Conservation (phyloP, 2,888 invertebrate genomes). For the Acanthosepion lycidas region DNA sequence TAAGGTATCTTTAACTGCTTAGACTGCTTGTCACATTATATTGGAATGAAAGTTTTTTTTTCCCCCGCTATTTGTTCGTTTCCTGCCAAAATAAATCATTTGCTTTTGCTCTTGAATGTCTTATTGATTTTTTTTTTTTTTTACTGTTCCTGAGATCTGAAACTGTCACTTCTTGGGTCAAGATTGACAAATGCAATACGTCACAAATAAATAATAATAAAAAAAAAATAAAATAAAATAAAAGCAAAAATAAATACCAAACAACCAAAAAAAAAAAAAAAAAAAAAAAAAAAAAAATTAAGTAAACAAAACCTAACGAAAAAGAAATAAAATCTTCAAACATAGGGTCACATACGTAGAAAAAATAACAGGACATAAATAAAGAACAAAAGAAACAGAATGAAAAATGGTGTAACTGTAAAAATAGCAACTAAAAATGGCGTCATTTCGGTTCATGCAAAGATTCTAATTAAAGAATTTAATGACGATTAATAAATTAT, state of each 20-base stretch:
- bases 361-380: too few species aligned
- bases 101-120: neutral
- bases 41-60: neutral
- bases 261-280: too few species aligned
- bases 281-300: too few species aligned
- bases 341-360: neutral
- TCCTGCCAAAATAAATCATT: slow-evolving; percentile 22
- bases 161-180: neutral
- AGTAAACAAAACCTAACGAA: neutral
- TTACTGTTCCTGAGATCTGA: neutral
- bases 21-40: slow-evolving; percentile 6
- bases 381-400: too few species aligned
- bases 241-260: neutral
- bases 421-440: too few species aligned
- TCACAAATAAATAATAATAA: neutral
- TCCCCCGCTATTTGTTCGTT: neutral
- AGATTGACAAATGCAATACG: neutral
- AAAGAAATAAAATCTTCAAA: neutral
- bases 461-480: too few species aligned
- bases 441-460: too few species aligned
- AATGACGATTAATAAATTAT: too few species aligned
- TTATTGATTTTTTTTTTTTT: neutral
- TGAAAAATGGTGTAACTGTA: too few species aligned
- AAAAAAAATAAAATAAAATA: too few species aligned
- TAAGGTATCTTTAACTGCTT: neutral